phyloP scores from a whole-genome alignment of 2,888 invertebrate genomes.

The Leucophenga montana region DNA sequence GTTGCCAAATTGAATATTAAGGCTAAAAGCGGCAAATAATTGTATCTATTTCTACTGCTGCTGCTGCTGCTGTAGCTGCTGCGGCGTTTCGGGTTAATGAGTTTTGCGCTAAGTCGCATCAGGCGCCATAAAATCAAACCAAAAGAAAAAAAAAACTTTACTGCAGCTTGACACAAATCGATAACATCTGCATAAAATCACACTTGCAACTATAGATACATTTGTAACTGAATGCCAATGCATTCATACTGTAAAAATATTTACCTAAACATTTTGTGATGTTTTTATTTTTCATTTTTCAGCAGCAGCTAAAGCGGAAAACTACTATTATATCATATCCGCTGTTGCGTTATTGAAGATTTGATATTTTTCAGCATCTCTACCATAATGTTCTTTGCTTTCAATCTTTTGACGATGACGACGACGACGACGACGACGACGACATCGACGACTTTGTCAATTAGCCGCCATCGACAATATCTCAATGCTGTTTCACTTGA shows the following conservation, averaged over 20 bases:
- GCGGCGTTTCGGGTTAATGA: too few relatives aligned
- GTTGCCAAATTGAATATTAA: too few relatives aligned
- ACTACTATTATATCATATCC: slow-evolving; percentile 26
- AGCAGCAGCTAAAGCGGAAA: slow-evolving; percentile 15
- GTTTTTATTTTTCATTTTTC: neutral
- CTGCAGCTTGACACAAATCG: slow-evolving; percentile 19
- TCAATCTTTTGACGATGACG: neutral
- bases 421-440: too few relatives aligned
- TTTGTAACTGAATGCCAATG: neutral
- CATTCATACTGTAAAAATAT: slow-evolving; percentile 1
- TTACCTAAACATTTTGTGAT: neutral
- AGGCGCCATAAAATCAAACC: too few relatives aligned
- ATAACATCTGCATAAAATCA: slow-evolving; percentile 18
- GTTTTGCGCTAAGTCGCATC: too few relatives aligned
- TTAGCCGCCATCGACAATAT: slow-evolving; percentile 5
- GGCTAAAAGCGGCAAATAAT: too few relatives aligned
- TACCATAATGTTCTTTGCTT: neutral
- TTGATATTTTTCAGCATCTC: slow-evolving; percentile 1
- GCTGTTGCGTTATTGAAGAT: slow-evolving; percentile 17
- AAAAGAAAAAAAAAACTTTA: too few relatives aligned
- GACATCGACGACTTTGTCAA: slow-evolving; percentile 2
- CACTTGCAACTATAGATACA: neutral
- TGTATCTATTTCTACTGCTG: too few relatives aligned
- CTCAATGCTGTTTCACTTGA: slow-evolving; percentile 7
- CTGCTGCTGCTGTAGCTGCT: too few relatives aligned